These are phyloP conservation scores for Xanthostigma xanthostigma DNA, from an alignment of 2,888 invertebrate species.

Conservation along the genomic window DNA sequence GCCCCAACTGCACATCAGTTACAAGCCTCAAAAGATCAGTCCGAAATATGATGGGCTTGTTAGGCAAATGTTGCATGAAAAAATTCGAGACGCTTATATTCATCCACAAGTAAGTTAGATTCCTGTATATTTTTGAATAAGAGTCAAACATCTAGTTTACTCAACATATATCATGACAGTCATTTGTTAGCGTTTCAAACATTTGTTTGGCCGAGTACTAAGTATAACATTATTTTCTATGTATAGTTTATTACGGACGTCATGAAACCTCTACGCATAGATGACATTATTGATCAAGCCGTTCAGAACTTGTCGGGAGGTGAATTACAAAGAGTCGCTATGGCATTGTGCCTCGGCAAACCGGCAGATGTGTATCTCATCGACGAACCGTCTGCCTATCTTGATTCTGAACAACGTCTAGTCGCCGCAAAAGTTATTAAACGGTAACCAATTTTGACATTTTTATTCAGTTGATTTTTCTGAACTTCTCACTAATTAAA, in stretches of 20 bases:
- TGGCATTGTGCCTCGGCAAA: conserved; percentile 92
- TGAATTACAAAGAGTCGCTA: conserved; percentile 93
- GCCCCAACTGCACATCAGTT: conserved; percentile 92
- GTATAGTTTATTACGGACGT: conserved; percentile 90
- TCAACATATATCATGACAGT: background rate
- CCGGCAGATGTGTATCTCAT: conserved; percentile 98
- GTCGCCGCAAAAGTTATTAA: conserved; percentile 99
- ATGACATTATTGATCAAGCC: conserved; percentile 95
- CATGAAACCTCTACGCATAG: conserved; percentile 94
- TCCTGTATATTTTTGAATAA: background rate
- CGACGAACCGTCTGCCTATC: conserved; percentile 97
- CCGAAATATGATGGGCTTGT: conserved; percentile 93
- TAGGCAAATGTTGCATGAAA: conserved; percentile 83
- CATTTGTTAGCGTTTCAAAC: background rate
- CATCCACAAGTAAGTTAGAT: conserved; percentile 68
- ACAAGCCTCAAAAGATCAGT: conserved; percentile 99
- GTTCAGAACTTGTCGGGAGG: conserved; percentile 98
- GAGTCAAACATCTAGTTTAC: too few relatives aligned
- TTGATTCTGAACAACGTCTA: conserved; percentile 99
- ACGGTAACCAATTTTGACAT: conserved; percentile 39
- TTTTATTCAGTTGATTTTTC: too few relatives aligned
- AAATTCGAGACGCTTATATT: conserved; percentile 92
- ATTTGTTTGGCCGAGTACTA: background rate
- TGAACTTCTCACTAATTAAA: too few relatives aligned
- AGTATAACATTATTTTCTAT: conserved; percentile 10